Percentiles rank a stretch among this genome's conserved stretches.
phyloP scores from a whole-genome alignment of 2,113 vertebrate species.

The Phyllostomus discolor region DNA sequence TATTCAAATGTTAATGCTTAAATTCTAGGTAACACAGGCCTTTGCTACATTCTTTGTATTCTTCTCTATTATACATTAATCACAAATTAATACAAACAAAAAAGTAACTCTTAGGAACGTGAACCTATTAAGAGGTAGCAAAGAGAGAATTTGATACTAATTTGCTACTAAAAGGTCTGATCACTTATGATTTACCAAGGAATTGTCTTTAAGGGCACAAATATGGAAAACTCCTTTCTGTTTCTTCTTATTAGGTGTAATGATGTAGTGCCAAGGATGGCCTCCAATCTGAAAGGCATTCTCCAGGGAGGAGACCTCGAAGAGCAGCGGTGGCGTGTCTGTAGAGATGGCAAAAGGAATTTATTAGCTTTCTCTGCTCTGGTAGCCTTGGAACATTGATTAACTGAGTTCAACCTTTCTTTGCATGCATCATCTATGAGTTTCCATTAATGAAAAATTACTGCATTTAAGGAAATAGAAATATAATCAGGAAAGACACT shows the following conservation, averaged over 20 bases:
- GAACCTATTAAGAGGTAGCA: background rate
- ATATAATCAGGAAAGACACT: background rate
- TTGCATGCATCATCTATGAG: constrained; percentile 14
- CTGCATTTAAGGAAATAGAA: constrained; percentile 35
- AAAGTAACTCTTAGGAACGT: constrained; percentile 11
- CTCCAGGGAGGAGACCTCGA: constrained; percentile 91
- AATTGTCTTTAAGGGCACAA: constrained; percentile 89
- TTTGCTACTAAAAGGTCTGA: constrained; percentile 32
- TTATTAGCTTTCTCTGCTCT: constrained; percentile 59
- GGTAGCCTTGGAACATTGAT: constrained; percentile 34
- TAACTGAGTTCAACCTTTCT: constrained; percentile 27
- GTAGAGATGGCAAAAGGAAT: constrained; percentile 71
- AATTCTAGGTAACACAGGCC: background rate
- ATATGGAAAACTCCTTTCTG: constrained; percentile 93
- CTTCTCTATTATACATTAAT: background rate
- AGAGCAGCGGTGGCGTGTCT: constrained; percentile 91
- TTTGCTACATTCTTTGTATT: constrained; percentile 24
- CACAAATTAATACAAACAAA: background rate
- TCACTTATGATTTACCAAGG: constrained; percentile 84
- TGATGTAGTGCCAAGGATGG: constrained; percentile 96
- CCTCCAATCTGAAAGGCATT: constrained; percentile 95
- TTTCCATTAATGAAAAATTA: constrained; percentile 40
- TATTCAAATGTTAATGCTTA: constrained; percentile 7
- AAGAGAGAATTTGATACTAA: constrained; percentile 34
- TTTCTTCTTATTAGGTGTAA: constrained; percentile 91